phyloP scores from a whole-genome alignment of 2,797 vertebrate genomes.

The Phoxinus dragarum region DNA sequence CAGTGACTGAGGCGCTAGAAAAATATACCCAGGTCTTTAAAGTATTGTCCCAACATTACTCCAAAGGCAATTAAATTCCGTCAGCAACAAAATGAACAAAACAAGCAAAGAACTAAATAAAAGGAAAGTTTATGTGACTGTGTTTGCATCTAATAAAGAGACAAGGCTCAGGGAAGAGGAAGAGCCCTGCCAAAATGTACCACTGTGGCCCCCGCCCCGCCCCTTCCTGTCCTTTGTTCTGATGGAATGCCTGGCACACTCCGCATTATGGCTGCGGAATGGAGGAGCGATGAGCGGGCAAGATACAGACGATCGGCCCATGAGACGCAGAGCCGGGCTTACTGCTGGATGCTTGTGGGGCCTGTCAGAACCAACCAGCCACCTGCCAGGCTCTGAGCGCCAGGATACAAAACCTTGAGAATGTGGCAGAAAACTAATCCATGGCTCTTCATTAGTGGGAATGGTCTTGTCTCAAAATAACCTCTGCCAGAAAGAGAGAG shows the following conservation, averaged over 20 bases:
- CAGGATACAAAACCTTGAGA: constrained; percentile 53
- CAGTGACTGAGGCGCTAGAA: constrained; percentile 9
- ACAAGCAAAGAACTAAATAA: constrained; percentile 43
- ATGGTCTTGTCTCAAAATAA: constrained; percentile 49
- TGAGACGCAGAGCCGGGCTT: constrained; percentile 48
- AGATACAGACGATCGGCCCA: constrained; percentile 31
- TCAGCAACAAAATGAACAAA: constrained; percentile 50
- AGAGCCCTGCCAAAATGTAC: constrained; percentile 46
- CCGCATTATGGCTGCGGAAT: constrained; percentile 35
- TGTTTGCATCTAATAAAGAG: constrained; percentile 61
- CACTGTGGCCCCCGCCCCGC: constrained; percentile 28
- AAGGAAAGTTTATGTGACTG: constrained; percentile 57
- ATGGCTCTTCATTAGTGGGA: constrained; percentile 56
- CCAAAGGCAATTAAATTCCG: constrained; percentile 50
- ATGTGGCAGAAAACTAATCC: constrained; percentile 58
- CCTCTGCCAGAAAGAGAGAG: constrained; percentile 19
- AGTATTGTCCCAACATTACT: constrained; percentile 37
- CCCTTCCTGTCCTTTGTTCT: constrained; percentile 46
- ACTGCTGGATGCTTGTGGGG: constrained; percentile 56
- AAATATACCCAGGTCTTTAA: constrained; percentile 24
- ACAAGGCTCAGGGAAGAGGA: constrained; percentile 44
- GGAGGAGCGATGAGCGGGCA: constrained; percentile 35
- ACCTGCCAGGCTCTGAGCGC: constrained; percentile 62
- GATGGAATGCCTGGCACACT: constrained; percentile 53
- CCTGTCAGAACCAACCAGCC: constrained; percentile 58